Evolutionary conservation across 2,113 vertebrate species (phyloP), one percentile per base, ranked within the genome.

Genomic region (Hiodon alosoides): DNA sequence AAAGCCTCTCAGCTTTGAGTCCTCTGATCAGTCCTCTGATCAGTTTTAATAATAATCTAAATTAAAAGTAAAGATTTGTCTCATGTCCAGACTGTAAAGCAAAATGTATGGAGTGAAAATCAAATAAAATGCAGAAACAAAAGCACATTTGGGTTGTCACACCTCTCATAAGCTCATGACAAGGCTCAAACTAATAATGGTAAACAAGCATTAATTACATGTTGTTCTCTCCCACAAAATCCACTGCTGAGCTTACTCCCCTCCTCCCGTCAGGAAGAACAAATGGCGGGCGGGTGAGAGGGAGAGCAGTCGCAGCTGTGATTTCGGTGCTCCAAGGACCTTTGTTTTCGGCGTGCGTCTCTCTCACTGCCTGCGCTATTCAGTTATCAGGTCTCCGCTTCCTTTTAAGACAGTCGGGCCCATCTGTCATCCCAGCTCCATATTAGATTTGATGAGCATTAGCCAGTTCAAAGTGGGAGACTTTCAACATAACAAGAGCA

Each of bases 361-460:
- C 72, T 83, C 81, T 79, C 85, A 69, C 80, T 81, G 75, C 85
- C 78, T 79, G 79, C 81, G 82, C 89, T 85, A 83, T 83, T 92
- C 84, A 88, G 81, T 83, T 52, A 83, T 82, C 86, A 74, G 84
- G 83, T 79, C 84, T 83, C 80, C 73, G 61, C 78, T 16, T 75
- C 79, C 86, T 84, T 66, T 83, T 90, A 87, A 83, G 84, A 76
- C 82, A 83, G 82, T 58, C 77, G 59, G 31, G 82, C 79, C 86
- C 86, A 85, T 85, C 86, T 87, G 84, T 83, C 84, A 86, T 72
- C 82, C 74, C 16, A 13, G 61, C 73, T 81, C 85, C 84, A 72
- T 13, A 5, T 79, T 62, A 81, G 79, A 83, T 85, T 71, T 79
- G 5, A 79, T n/a, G 80, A 81, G 75, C 0, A 78, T 83, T 59